phyloP scores from a whole-genome alignment of 2,888 invertebrate species.

The Brachyptera putata region DNA sequence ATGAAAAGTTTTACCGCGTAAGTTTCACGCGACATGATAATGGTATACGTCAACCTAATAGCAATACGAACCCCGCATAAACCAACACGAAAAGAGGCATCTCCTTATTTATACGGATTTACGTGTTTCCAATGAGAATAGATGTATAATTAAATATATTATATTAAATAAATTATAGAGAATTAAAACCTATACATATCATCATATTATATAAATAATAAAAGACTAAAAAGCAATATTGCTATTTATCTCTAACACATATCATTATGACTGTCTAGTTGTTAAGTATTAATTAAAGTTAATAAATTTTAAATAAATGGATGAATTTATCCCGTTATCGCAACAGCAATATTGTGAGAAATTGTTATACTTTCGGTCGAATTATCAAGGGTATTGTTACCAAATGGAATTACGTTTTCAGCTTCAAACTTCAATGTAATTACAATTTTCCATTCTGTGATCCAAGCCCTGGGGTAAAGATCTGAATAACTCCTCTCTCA shows the following conservation, averaged over 20 bases:
- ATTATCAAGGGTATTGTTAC: no score
- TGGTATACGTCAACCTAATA: background rate
- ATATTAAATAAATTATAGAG: constrained; percentile 12
- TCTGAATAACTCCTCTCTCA: no score
- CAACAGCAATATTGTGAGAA: constrained; percentile 17
- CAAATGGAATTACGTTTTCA: no score
- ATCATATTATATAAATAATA: constrained; percentile 20
- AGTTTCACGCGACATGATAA: background rate
- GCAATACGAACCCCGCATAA: background rate
- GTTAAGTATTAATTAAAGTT: constrained; percentile 4
- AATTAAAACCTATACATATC: constrained; percentile 31
- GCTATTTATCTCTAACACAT: constrained; percentile 14
- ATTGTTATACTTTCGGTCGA: no score
- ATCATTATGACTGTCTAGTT: constrained; percentile 15
- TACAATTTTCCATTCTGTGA: no score
- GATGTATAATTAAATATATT: background rate
- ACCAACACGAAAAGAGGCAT: background rate
- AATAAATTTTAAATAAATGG: background rate
- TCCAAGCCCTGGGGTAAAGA: no score
- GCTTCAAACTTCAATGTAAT: no score
- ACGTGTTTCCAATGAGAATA: constrained; percentile 4
- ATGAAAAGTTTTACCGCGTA: background rate
- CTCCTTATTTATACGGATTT: background rate
- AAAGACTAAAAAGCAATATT: constrained; percentile 31
- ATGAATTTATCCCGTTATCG: background rate